These are phyloP conservation scores for Electrophaes corylata DNA, from an alignment of 2,888 invertebrate genomes.

Conservation along the genomic window DNA sequence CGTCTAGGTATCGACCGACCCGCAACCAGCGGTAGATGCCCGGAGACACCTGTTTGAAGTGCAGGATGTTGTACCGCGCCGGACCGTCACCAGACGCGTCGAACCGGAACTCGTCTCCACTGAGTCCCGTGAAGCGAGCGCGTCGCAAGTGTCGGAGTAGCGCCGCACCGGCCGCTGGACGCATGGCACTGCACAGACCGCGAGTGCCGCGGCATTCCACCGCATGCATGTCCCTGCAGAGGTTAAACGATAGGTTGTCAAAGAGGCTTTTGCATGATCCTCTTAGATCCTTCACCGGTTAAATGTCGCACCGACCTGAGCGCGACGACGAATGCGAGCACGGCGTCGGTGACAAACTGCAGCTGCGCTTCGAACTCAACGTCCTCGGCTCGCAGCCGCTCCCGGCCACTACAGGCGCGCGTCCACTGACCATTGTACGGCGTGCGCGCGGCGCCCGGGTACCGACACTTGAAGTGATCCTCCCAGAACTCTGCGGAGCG, in stretches of 20 bases:
- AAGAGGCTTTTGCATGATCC: no score
- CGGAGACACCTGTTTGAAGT: constrained; percentile 92
- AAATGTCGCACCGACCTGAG: constrained; percentile 85
- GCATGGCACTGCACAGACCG: constrained; percentile 92
- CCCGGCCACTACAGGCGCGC: constrained; percentile 89
- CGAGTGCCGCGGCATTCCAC: constrained; percentile 87
- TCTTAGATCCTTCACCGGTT: no score
- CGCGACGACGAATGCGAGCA: constrained; percentile 96
- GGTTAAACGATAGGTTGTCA: background rate
- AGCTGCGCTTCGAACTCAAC: constrained; percentile 96
- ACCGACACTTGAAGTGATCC: constrained; percentile 94
- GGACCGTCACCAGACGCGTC: constrained; percentile 96
- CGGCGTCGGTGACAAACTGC: constrained; percentile 98
- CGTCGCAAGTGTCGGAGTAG: constrained; percentile 92
- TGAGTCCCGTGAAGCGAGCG: constrained; percentile 93
- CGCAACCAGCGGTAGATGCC: constrained; percentile 92
- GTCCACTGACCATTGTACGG: constrained; percentile 91
- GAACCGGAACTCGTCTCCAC: constrained; percentile 95
- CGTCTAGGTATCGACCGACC: constrained; percentile 94
- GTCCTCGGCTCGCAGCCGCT: constrained; percentile 89
- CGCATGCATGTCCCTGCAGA: constrained; percentile 91
- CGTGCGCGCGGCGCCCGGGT: constrained; percentile 91
- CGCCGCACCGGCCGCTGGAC: constrained; percentile 90
- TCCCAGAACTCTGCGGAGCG: constrained; percentile 93
- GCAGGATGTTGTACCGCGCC: constrained; percentile 96